These are phyloP conservation scores for Atractosteus spatula DNA, from an alignment of 2,113 vertebrate species.

Conservation along the genomic window DNA sequence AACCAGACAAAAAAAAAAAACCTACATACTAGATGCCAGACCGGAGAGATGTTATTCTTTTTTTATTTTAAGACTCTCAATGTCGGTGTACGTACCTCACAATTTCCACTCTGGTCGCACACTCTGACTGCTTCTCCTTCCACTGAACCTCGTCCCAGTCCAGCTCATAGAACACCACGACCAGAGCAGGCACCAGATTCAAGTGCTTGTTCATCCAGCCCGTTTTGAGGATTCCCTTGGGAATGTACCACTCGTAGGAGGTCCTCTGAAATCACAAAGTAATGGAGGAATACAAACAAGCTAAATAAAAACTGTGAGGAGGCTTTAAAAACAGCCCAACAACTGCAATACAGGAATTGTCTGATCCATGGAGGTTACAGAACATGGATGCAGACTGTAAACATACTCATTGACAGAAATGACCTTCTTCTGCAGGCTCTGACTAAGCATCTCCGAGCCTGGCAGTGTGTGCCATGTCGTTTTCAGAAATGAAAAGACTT, in stretches of 20 bases:
- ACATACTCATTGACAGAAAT: too few species aligned
- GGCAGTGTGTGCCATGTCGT: too few species aligned
- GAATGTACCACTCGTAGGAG: constrained; percentile 98
- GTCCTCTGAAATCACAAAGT: constrained; percentile 70
- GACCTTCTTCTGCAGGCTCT: too few species aligned
- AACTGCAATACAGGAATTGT: too few species aligned
- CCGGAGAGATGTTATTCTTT: too few species aligned
- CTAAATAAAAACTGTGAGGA: neutral
- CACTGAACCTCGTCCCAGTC: constrained; percentile 97
- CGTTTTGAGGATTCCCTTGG: constrained; percentile 95
- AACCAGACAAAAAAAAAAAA: too few species aligned
- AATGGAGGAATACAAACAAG: neutral
- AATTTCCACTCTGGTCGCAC: constrained; percentile 94
- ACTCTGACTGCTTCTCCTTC: constrained; percentile 96
- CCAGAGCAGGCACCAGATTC: constrained; percentile 91
- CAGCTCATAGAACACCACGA: constrained; percentile 95
- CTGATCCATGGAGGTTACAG: neutral
- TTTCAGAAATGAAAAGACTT: too few species aligned
- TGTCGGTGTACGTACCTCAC: constrained; percentile 72
- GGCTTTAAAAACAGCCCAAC: too few species aligned
- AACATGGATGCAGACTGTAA: neutral
- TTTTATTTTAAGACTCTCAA: too few species aligned
- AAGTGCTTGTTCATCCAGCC: constrained; percentile 99
- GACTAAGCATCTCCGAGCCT: too few species aligned
- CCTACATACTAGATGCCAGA: too few species aligned